Conservation (phyloP, 2,113 vertebrate genomes). For the Urocolius indicus region DNA sequence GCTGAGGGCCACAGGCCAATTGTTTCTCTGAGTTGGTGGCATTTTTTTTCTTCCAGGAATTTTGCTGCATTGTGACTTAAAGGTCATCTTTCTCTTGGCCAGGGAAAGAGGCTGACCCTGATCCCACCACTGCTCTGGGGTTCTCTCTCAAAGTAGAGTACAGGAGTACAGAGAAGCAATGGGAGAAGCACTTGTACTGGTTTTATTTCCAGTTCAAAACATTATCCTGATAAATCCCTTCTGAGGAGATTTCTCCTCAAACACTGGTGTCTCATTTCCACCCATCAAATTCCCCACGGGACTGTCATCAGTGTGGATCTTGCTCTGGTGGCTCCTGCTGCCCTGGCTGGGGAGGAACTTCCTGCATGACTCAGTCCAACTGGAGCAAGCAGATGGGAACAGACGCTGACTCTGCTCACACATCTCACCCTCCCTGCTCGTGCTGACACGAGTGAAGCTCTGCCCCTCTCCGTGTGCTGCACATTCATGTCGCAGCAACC, state of each 20-base stretch:
- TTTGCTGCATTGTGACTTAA: not conserved
- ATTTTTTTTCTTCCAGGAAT: constrained; percentile 40
- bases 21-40: not conserved
- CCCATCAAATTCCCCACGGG: not conserved
- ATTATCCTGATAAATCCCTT: not conserved
- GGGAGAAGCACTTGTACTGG: not conserved
- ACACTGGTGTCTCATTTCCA: not conserved
- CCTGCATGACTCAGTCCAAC: constrained; percentile 15
- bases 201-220: not conserved
- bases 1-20: not conserved
- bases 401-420: not conserved
- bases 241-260: not conserved
- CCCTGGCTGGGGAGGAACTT: not conserved
- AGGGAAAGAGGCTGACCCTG: not conserved
- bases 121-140: not conserved
- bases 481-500: rapidly evolving
- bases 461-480: not conserved
- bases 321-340: not conserved
- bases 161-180: not conserved
- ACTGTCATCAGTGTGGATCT: not conserved
- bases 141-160: too few species aligned
- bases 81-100: not conserved
- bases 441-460: rapidly evolving
- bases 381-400: not conserved
- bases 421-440: rapidly evolving